phyloP scores from a whole-genome alignment of 2,888 invertebrate genomes.

The Panopea generosa region DNA sequence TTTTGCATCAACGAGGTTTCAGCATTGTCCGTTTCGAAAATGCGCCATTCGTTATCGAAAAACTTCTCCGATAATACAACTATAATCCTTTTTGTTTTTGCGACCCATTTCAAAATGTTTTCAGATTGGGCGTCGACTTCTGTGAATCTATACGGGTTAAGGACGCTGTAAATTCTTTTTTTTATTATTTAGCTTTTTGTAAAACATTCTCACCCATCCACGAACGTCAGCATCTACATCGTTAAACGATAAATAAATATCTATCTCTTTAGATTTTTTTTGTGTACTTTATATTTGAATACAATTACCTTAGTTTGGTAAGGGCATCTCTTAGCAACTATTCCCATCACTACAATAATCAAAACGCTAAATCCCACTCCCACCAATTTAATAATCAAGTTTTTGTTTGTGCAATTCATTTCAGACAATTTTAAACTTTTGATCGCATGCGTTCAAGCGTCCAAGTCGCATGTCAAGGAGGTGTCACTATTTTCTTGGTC shows the following conservation, averaged over 20 bases:
- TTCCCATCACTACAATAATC: slow-evolving; percentile 5
- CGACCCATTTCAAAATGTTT: slow-evolving; percentile 41
- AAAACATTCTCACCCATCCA: slow-evolving; percentile 56
- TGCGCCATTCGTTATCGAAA: slow-evolving; percentile 42
- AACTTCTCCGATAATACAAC: slow-evolving; percentile 57
- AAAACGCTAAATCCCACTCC: slow-evolving; percentile 15
- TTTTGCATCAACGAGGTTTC: slow-evolving; percentile 42
- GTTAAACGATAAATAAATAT: slow-evolving; percentile 59
- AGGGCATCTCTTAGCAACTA: slow-evolving; percentile 61
- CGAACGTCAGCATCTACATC: slow-evolving; percentile 48
- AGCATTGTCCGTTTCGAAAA: slow-evolving; percentile 51
- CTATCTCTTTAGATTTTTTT: slow-evolving; percentile 41
- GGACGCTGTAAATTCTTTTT: slow-evolving; percentile 55
- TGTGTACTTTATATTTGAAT: slow-evolving; percentile 52
- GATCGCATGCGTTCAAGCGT: slow-evolving; percentile 7
- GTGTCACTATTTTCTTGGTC: slow-evolving; percentile 24
- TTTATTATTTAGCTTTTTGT: slow-evolving; percentile 53
- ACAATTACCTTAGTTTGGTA: slow-evolving; percentile 67
- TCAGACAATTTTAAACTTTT: slow-evolving; percentile 8
- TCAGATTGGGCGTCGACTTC: slow-evolving; percentile 31
- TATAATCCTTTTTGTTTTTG: slow-evolving; percentile 50
- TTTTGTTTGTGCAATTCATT: slow-evolving; percentile 22
- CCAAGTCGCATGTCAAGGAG: slow-evolving; percentile 30
- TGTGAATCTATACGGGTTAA: slow-evolving; percentile 49
- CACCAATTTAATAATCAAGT: slow-evolving; percentile 7